Base-by-base conservation (phyloP, 2,113 vertebrate genomes). In the Mus musculus region DNA sequence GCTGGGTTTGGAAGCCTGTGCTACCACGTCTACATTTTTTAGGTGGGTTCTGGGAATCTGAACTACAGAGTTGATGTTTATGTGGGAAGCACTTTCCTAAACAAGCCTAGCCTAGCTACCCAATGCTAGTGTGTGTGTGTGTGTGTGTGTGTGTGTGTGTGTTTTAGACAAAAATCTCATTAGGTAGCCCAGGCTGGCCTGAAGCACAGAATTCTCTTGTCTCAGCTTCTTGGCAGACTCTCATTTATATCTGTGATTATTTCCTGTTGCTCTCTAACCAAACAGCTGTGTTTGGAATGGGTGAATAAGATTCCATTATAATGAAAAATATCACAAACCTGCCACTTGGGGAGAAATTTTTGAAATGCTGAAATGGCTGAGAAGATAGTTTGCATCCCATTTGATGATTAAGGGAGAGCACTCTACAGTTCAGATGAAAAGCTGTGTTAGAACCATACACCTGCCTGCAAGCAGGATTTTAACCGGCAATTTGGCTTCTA, bases 391-490 rank as follows among this genome's bases (percentile, higher is more conserved):
- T 82, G 72, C 30, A 46, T 94, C 65, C 33, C 13, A 49, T 65
- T 59, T 87, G 61, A 63, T 89, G 86, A 94, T 3, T 12, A 91
- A 80, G 73, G 95, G 33, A 30, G 26, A 65, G 28, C 7, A 4
- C 65, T 81, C 87, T n/a, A 20, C 33, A 56, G 65, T 72, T 56
- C 67, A 91, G 96, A 67, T 28, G 63, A 88, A 88, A 75, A 95
- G 81, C 17, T 87, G 28, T 63, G 65, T 67, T 77, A 72, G 89
- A 94, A 91, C 56, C 10, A 1, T 90, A 78, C 20, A 78, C 54
- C 91, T 96, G 96, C 89, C 81, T 59, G 87, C 78, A 96, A 97
- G 96, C 82, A 97, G 94, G 96, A 95, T 93, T 96, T 93, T 95
- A 96, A 95, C 91, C 65, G 91, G 86, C 87, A 96, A 82, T 96